Base-by-base conservation (phyloP, 2,797 vertebrate species). In the Perdix hodgsoniae region DNA sequence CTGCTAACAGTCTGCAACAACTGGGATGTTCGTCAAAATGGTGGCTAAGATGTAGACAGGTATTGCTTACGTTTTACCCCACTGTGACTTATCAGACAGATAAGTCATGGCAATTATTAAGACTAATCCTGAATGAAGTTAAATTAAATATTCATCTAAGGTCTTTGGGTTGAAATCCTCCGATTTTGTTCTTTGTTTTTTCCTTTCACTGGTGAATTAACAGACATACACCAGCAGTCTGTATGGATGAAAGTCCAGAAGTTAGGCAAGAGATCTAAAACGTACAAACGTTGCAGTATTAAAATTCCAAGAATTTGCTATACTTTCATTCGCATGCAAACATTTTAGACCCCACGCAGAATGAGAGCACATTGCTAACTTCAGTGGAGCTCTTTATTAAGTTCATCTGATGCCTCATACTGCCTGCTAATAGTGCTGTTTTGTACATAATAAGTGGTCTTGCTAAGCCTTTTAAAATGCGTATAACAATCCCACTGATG, bases 401-500 rank as follows among this genome's bases (percentile, higher is more conserved):
- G 65, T 59, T 73, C 83, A 16, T 86, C 87, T 45, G 71, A 64
- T 71, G 80, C 74, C 76, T 90, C 60, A 29, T 78, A 5, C 54
- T 82, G 77, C 67, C 88, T 86, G 54, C 88, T 74, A 65, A 84
- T 79, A 79, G 64, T 40, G 42, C 49, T 65, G 50, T 66, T 86
- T 88, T 80, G n/a, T 65, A 73, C 37, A 21, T 85, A 61, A 2
- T 73, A 70, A 95, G 63, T 56, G 77, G 60, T 82, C 40, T 87
- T 89, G 66, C 31, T 93, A 76, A 88, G 49, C 85, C 91, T 88
- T 70, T 92, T 82, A 31, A 92, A 95, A 90, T 37, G 47, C 79
- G 39, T 76, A 3, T 61, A 86, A 50, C 80, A 73, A 40, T 88
- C 80, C 65, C 37, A 71, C 92, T 77, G 63, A 65, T 93, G 87